Evolutionary conservation across 2,888 invertebrate species (phyloP).

Genomic region (Chouioia cunea): DNA sequence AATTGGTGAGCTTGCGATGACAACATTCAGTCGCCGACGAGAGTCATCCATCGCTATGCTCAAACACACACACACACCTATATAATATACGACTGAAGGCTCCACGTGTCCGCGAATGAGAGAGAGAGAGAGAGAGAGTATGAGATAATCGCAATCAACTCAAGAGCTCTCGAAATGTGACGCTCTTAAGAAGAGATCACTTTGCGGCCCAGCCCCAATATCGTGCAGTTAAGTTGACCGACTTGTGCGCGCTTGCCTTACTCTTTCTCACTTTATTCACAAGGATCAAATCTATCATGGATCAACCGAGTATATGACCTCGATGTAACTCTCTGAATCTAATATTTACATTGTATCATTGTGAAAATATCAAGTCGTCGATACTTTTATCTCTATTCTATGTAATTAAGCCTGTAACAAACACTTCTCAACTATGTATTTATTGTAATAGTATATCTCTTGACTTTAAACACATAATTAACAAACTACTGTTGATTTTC

Average conservation of each 20-base stretch:
- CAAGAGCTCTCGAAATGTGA: slow-evolving; percentile 29
- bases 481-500: too few relatives aligned
- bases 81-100: too few relatives aligned
- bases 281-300: slow-evolving; percentile 3
- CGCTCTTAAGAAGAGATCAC: background rate
- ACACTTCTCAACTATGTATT: too few relatives aligned
- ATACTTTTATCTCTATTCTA: too few relatives aligned
- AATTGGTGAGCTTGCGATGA: slow-evolving; percentile 57
- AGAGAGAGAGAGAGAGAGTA: too few relatives aligned
- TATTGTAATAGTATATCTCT: too few relatives aligned
- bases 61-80: too few relatives aligned
- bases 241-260: background rate
- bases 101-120: too few relatives aligned
- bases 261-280: background rate
- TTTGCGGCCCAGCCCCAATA: too few relatives aligned
- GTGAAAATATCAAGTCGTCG: background rate
- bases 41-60: slow-evolving; percentile 22
- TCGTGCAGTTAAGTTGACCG: too few relatives aligned
- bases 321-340: background rate
- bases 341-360: slow-evolving; percentile 13
- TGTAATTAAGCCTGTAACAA: too few relatives aligned
- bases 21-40: slow-evolving; percentile 51
- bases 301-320: background rate
- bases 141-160: slow-evolving; percentile 36
- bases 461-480: too few relatives aligned